Conservation (phyloP, 2,113 vertebrate species). For the Leucopternis melanops region DNA sequence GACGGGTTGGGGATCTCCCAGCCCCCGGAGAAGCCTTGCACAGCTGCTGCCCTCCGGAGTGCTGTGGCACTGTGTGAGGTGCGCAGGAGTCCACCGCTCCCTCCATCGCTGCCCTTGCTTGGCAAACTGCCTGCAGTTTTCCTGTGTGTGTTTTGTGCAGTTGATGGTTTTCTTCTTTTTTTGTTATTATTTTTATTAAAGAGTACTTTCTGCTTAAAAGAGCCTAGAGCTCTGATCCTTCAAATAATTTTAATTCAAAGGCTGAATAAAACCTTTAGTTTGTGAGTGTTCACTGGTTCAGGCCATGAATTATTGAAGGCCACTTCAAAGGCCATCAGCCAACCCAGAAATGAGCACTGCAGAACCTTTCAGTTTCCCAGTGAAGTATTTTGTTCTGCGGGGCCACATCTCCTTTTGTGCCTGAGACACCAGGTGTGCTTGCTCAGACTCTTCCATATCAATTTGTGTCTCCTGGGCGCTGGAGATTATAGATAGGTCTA, state of each 20-base stretch:
- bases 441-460: neutral
- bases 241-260: neutral
- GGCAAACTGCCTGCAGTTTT: neutral
- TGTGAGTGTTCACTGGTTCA: neutral
- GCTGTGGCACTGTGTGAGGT: too few species aligned
- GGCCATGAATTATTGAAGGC: neutral
- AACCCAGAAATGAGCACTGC: neutral
- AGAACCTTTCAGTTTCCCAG: neutral
- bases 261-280: neutral
- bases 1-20: neutral
- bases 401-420: neutral
- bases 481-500: neutral
- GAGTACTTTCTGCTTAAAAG: neutral
- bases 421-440: neutral
- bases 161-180: neutral
- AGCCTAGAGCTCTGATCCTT: neutral
- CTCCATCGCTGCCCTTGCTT: rapidly evolving
- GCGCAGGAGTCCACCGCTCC: rapidly evolving
- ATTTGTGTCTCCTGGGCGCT: neutral
- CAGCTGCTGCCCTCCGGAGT: neutral
- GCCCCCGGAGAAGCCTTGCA: neutral
- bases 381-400: neutral
- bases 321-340: neutral
- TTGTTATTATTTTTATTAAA: neutral
- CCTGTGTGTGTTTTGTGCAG: rapidly evolving